A percentile compares a stretch with the other conserved stretches of the same genome.
These are phyloP conservation scores for Melanotaenia boesemani DNA, from an alignment of 2,797 vertebrate genomes.

Conservation along the genomic window DNA sequence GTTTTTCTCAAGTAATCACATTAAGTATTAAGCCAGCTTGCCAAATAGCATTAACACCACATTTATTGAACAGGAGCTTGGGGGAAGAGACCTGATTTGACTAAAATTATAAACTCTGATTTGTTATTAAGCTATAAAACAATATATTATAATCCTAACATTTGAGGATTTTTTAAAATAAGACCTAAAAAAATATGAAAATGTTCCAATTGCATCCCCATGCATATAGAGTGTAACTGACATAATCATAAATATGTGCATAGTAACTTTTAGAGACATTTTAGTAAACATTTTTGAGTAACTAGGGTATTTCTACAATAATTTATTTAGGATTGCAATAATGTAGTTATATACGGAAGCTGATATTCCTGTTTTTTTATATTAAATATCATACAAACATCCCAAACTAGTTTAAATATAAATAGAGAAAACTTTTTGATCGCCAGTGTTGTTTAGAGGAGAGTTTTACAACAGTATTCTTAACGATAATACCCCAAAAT, in stretches of 20 bases:
- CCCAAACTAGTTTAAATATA: not conserved
- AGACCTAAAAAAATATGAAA: not conserved
- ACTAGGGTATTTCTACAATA: not conserved
- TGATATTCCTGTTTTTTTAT: not conserved
- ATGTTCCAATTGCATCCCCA: not conserved
- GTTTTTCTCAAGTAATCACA: constrained; percentile 9
- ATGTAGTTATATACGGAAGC: not conserved
- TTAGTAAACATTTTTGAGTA: not conserved
- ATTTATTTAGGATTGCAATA: not conserved
- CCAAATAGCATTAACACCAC: not conserved
- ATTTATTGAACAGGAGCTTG: not conserved
- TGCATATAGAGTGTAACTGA: not conserved
- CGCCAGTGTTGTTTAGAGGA: not conserved
- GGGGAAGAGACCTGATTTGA: not conserved
- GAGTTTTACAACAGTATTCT: not conserved
- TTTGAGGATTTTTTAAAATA: not conserved
- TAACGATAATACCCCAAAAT: not conserved
- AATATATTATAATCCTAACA: not conserved
- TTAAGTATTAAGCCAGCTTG: constrained; percentile 14
- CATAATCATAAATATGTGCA: not conserved
- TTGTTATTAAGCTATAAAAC: constrained; percentile 1
- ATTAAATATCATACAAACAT: not conserved
- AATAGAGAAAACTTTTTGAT: not conserved
- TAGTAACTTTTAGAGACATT: not conserved
- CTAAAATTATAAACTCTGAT: not conserved